phyloP scores from a whole-genome alignment of 2,888 invertebrate genomes.

The Polyommatus iphigenia region DNA sequence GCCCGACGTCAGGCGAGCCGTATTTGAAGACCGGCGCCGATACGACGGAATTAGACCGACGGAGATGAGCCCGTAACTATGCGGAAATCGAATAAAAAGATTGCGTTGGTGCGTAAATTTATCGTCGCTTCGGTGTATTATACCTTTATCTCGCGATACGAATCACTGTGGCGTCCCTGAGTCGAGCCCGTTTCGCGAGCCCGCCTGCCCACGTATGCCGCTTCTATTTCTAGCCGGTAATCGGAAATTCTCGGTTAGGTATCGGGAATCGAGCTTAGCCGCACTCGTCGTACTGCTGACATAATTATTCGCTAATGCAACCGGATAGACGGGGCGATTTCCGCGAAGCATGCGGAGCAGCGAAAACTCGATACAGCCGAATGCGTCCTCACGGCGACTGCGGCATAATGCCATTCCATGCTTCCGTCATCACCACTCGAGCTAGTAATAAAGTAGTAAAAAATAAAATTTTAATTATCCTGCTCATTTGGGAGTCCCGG shows the following conservation, averaged over 20 bases:
- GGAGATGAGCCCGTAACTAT: slow-evolving; percentile 69
- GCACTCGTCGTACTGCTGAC: slow-evolving; percentile 66
- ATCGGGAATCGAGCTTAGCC: slow-evolving; percentile 28
- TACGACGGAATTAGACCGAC: slow-evolving; percentile 68
- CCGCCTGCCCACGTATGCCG: slow-evolving; percentile 67
- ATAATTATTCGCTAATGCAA: slow-evolving; percentile 70
- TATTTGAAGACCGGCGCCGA: slow-evolving; percentile 67
- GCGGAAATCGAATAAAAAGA: slow-evolving; percentile 75
- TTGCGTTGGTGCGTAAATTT: slow-evolving; percentile 73
- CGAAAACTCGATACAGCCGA: slow-evolving; percentile 57
- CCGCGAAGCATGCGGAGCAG: slow-evolving; percentile 62
- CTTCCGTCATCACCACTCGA: slow-evolving; percentile 28
- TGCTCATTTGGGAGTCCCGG: slow-evolving; percentile 77
- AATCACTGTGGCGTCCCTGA: slow-evolving; percentile 63
- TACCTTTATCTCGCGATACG: slow-evolving; percentile 57
- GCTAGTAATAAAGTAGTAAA: slow-evolving; percentile 1
- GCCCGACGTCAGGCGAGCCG: slow-evolving; percentile 58
- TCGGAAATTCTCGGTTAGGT: slow-evolving; percentile 57
- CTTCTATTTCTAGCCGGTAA: slow-evolving; percentile 67
- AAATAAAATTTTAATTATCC: slow-evolving; percentile 47
- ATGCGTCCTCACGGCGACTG: slow-evolving; percentile 62
- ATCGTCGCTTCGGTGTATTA: slow-evolving; percentile 65
- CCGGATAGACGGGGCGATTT: slow-evolving; percentile 61
- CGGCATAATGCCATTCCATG: slow-evolving; percentile 53
- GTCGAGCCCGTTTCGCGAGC: slow-evolving; percentile 58